phyloP scores from a whole-genome alignment of 2,888 invertebrate genomes.

The Pyrocoelia pectoralis region DNA sequence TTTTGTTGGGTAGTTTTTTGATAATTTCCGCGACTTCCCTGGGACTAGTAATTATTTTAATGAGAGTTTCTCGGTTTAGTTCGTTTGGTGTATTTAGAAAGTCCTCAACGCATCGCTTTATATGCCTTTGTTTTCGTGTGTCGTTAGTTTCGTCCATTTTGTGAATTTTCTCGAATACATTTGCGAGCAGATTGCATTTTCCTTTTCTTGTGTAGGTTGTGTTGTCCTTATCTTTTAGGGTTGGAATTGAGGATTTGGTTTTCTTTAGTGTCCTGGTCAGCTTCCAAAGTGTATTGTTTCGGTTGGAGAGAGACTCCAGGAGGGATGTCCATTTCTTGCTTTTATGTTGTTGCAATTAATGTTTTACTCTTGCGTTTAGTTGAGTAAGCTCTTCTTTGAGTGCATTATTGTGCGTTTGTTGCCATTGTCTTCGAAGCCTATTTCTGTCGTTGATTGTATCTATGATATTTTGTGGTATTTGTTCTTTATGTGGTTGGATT shows the following conservation, averaged over 20 bases:
- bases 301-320: not conserved
- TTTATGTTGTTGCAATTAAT: not conserved
- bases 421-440: not conserved
- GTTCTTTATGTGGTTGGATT: not conserved
- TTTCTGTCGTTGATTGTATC: not conserved
- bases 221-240: not conserved
- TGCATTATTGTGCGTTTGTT: not conserved
- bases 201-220: not conserved
- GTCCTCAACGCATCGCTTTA: not conserved
- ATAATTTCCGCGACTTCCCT: not conserved
- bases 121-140: not conserved
- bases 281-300: not conserved
- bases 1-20: conserved; percentile 1
- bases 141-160: not conserved
- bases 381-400: not conserved
- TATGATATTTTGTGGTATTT: not conserved
- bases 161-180: not conserved
- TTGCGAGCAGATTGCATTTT: not conserved
- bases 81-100: not conserved
- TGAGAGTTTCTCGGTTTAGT: not conserved
- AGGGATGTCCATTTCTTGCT: not conserved
- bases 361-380: not conserved
- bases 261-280: not conserved
- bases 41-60: not conserved
- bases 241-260: not conserved